Evolutionary conservation across 2,113 vertebrate species (phyloP), one percentile per base, ranked within the genome.

Genomic region (sheep (Ovis aries)): DNA sequence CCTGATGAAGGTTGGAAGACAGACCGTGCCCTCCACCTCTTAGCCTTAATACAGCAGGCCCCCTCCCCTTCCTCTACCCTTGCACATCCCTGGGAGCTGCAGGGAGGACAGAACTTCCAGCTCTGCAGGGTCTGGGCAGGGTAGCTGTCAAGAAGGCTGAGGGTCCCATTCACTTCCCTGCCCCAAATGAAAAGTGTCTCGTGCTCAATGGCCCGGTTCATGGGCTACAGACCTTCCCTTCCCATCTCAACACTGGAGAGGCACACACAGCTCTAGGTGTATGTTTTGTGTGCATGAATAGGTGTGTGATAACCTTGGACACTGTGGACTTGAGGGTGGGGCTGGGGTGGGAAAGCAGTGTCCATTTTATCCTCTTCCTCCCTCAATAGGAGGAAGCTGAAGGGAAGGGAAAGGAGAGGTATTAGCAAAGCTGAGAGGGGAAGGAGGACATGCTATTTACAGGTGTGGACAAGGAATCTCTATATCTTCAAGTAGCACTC

Each of bases 381-480:
- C 89, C 62, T 74, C 48, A 77, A 7, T 23, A 88, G 95, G 89
- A 95, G 83, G 96, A 89, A 83, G 53, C 88, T 23, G 16, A 36
- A 92, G 93, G 90, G 97, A 84, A 96, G 93, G 95, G 95, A 91
- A 92, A 96, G 90, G 95, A 77, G 91, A 74, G 43, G 82, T 86
- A 60, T 81, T 55, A 67, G 97, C 96, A 97, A 91, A 95, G 97
- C 97, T 80, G 93, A 94, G 84, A 94, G 80, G 91, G 93, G 36
- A 88, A 86, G 59, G 83, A 96, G 86, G 98, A 82, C 96, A 95
- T 98, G 98, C 98, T 98, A 98, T 98, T 92, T 98, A 98, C 98
- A 98, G 95, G 96, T 96, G 1, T 89, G 88, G 95, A 97, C 64
- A 90, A 93, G 95, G 96, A 94, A 93, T 60, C 81, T 96, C 93